A percentile compares a stretch with the other conserved stretches of the same genome.
phyloP scores from a whole-genome alignment of 1,140 invertebrate species.

The Leptopilina clavipes region DNA sequence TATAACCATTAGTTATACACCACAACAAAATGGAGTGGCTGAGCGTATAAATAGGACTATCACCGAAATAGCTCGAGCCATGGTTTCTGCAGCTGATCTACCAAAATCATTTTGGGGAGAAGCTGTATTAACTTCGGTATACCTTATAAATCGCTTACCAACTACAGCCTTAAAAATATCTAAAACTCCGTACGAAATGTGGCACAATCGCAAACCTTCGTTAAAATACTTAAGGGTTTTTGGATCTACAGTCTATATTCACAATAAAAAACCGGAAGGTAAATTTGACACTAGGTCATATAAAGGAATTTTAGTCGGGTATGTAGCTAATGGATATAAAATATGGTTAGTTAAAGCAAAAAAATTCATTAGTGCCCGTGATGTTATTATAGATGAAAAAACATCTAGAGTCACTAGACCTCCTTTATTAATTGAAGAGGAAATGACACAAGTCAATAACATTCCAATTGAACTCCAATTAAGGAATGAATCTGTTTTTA shows the following conservation, averaged over 20 bases:
- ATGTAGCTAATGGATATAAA: neutral
- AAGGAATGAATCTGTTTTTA: no score
- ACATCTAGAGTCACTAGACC: no score
- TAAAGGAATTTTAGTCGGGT: neutral
- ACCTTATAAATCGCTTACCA: neutral
- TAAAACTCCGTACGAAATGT: neutral
- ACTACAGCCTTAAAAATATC: neutral
- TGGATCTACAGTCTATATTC: neutral
- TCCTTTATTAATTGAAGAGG: no score
- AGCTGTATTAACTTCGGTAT: neutral
- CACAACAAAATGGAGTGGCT: constrained; percentile 1
- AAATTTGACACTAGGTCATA: neutral
- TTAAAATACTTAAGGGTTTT: neutral
- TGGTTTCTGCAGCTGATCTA: neutral
- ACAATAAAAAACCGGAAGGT: neutral
- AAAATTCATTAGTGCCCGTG: no score
- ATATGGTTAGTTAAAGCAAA: neutral
- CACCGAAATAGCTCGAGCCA: neutral
- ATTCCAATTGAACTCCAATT: no score
- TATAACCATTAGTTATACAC: neutral
- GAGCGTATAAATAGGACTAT: neutral
- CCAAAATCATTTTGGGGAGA: neutral
- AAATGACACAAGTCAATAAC: no score
- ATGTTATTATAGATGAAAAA: no score
- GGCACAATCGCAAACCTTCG: neutral